Percentiles rank a stretch among this genome's conserved stretches.
These are phyloP conservation scores for Motacilla tschutschensis DNA, from an alignment of 2,113 vertebrate species.

Conservation along the genomic window DNA sequence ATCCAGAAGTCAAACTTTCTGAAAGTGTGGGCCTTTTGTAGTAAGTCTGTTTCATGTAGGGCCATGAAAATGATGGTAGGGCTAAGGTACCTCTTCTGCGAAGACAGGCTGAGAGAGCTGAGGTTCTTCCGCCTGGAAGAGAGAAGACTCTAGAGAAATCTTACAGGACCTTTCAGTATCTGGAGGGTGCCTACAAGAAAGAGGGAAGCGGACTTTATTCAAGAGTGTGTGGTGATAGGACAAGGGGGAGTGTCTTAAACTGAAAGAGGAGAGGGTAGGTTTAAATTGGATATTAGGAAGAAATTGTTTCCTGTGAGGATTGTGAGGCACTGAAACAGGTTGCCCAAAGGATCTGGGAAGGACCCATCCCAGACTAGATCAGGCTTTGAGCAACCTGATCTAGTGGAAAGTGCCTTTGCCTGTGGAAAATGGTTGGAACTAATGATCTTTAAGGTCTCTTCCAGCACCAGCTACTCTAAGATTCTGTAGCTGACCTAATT, in stretches of 20 bases:
- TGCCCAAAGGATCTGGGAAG: neutral
- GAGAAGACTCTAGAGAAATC: neutral
- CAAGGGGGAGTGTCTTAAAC: neutral
- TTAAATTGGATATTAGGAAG: neutral
- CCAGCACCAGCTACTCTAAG: neutral
- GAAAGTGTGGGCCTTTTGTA: neutral
- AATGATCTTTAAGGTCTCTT: neutral
- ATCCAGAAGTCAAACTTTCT: neutral
- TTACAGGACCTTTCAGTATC: neutral
- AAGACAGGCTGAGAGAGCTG: neutral
- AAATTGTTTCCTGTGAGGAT: neutral
- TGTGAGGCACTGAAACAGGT: neutral
- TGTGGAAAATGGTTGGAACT: neutral
- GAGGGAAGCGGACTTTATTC: no score
- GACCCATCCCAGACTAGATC: neutral
- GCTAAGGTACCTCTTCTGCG: neutral
- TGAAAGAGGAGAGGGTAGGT: neutral
- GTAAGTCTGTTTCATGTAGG: neutral
- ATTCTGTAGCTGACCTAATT: neutral
- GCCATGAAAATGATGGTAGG: accelerated
- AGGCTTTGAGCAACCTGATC: neutral
- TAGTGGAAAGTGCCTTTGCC: neutral
- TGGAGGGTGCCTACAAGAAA: neutral
- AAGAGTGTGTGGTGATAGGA: neutral
- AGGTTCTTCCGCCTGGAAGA: neutral